phyloP scores from a whole-genome alignment of 2,888 invertebrate genomes.

The Agrotis segetum region DNA sequence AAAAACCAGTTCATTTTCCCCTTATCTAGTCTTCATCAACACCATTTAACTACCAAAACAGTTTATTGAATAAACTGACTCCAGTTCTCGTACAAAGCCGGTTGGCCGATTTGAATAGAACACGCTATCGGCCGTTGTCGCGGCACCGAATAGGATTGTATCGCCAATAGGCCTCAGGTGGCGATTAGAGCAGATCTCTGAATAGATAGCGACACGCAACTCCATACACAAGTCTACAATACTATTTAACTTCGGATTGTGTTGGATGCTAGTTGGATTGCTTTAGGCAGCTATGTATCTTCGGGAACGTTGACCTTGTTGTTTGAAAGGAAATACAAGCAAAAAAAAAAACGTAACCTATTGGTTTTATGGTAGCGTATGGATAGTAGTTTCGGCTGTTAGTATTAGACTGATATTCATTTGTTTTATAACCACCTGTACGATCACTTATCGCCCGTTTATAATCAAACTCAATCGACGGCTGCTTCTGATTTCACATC shows the following conservation, averaged over 20 bases:
- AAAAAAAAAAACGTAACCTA: background rate
- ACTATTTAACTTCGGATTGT: constrained; percentile 59
- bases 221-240: constrained; percentile 54
- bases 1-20: background rate
- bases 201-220: constrained; percentile 72
- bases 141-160: constrained; percentile 73
- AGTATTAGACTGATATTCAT: background rate
- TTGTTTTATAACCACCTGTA: background rate
- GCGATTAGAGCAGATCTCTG: constrained; percentile 81
- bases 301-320: constrained; percentile 4
- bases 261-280: constrained; percentile 52
- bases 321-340: background rate
- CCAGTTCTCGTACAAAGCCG: constrained; percentile 62
- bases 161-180: constrained; percentile 84
- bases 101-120: constrained; percentile 83
- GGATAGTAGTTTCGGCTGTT: background rate
- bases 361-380: background rate
- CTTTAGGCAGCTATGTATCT: constrained; percentile 38
- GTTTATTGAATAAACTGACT: constrained; percentile 57
- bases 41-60: constrained; percentile 48
- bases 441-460: too few species aligned
- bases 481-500: too few species aligned
- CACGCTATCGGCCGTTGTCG: constrained; percentile 82
- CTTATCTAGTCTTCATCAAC: constrained; percentile 9
- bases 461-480: too few species aligned